A percentile compares a stretch with the other conserved stretches of the same genome.
phyloP scores from a whole-genome alignment of 2,797 vertebrate genomes.

The Merluccius polli region DNA sequence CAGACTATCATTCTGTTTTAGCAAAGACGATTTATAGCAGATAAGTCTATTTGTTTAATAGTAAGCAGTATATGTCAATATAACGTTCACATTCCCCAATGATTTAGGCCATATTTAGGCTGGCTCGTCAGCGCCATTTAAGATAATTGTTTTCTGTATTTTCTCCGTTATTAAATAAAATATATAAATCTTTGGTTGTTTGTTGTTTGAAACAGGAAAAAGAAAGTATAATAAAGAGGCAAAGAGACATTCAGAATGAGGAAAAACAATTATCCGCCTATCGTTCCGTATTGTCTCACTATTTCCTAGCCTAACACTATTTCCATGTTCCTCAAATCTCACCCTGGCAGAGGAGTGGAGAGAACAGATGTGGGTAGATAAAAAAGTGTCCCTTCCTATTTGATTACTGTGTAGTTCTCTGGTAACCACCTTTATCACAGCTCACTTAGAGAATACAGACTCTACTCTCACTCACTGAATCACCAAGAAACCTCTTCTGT shows the following conservation, averaged over 20 bases:
- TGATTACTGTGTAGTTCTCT: background rate
- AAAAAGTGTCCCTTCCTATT: background rate
- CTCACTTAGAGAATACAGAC: background rate
- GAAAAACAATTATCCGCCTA: background rate
- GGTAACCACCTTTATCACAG: background rate
- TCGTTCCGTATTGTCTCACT: background rate
- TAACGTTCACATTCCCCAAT: background rate
- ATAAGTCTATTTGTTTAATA: background rate
- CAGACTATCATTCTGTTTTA: background rate
- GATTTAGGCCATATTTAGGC: background rate
- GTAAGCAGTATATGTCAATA: background rate
- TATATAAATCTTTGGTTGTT: background rate
- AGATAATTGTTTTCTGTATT: too few relatives aligned
- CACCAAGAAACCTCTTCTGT: background rate
- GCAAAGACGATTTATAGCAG: background rate
- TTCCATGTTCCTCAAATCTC: background rate
- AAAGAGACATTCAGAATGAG: background rate
- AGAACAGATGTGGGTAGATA: background rate
- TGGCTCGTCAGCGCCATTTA: too few relatives aligned
- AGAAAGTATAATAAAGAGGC: too few relatives aligned
- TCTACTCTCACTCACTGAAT: background rate
- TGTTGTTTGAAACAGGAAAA: too few relatives aligned
- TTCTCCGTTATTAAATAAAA: too few relatives aligned
- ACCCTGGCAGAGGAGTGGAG: background rate
- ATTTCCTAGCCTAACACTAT: background rate